phyloP scores from a whole-genome alignment of 1,140 invertebrate genomes.

The Teleopsis dalmanni region DNA sequence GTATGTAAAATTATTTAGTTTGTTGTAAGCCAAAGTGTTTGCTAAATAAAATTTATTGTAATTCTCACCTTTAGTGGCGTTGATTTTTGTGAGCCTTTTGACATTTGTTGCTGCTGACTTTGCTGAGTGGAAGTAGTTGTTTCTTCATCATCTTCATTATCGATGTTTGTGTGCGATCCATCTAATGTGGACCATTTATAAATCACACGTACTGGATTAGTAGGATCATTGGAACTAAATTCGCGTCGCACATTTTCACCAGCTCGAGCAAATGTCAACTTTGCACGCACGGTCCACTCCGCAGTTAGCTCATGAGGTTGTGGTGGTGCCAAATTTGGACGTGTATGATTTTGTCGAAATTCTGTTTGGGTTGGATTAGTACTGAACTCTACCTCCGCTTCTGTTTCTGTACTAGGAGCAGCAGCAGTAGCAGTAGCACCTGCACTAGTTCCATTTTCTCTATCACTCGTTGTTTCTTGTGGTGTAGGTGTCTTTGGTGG shows the following conservation, averaged over 20 bases:
- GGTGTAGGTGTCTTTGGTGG: not conserved
- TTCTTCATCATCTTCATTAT: conserved; percentile 19
- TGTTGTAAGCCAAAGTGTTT: not conserved
- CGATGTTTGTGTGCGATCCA: not conserved
- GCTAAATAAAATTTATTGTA: not conserved
- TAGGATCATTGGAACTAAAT: conserved; percentile 22
- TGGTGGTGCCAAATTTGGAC: conserved; percentile 12
- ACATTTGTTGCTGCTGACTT: not conserved
- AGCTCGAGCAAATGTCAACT: conserved; percentile 35
- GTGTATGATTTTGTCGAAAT: conserved; percentile 6
- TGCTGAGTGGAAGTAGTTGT: conserved; percentile 4
- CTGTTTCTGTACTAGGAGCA: not conserved
- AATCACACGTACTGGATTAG: conserved; percentile 35
- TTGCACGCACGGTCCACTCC: conserved; percentile 43
- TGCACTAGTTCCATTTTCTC: not conserved
- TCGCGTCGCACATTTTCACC: conserved; percentile 30
- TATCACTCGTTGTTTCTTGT: no score
- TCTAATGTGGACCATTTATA: conserved; percentile 26
- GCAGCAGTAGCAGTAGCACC: no score
- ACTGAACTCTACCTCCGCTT: not conserved
- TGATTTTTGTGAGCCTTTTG: conserved; percentile 7
- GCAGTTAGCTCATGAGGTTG: conserved; percentile 39
- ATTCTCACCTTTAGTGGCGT: conserved; percentile 13
- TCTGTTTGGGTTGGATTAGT: conserved; percentile 4
- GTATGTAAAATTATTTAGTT: not conserved